phyloP scores from a whole-genome alignment of 2,888 invertebrate species.

The Drosophila diplacantha region DNA sequence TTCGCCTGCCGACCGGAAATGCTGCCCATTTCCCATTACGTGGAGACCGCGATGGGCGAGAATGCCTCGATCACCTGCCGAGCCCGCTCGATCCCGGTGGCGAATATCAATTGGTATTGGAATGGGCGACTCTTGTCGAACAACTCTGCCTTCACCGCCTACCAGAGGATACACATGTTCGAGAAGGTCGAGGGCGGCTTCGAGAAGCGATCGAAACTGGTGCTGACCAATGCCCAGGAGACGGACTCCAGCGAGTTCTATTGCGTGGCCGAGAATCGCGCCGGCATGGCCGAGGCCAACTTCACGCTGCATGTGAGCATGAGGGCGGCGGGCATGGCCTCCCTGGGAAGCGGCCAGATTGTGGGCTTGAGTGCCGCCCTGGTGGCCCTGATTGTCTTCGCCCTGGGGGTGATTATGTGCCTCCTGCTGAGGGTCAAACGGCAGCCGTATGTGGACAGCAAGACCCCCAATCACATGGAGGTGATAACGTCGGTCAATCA shows the following conservation, averaged over 20 bases:
- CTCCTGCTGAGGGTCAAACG: constrained; percentile 86
- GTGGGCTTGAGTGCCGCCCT: constrained; percentile 90
- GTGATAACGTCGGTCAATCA: constrained; percentile 83
- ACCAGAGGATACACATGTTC: constrained; percentile 86
- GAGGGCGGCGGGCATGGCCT: constrained; percentile 87
- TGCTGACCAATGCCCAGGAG: constrained; percentile 90
- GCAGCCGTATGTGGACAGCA: constrained; percentile 86
- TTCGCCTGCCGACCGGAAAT: constrained; percentile 92
- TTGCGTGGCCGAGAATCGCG: constrained; percentile 93
- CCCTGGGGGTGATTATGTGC: constrained; percentile 85
- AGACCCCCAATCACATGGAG: constrained; percentile 86
- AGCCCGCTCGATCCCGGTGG: constrained; percentile 88
- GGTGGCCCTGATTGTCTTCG: constrained; percentile 86
- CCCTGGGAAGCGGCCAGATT: constrained; percentile 89
- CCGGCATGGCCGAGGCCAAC: constrained; percentile 91
- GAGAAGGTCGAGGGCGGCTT: constrained; percentile 82
- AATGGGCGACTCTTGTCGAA: constrained; percentile 87
- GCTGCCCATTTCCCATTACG: constrained; percentile 85
- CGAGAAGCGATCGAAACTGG: constrained; percentile 86
- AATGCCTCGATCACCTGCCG: constrained; percentile 91
- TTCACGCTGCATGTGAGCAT: constrained; percentile 91
- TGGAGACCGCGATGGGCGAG: constrained; percentile 88
- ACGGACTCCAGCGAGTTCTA: constrained; percentile 90
- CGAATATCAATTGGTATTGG: constrained; percentile 92
- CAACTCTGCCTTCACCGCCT: constrained; percentile 87